These are phyloP conservation scores for Podilymbus podiceps DNA, from an alignment of 2,113 vertebrate genomes.

Conservation along the genomic window DNA sequence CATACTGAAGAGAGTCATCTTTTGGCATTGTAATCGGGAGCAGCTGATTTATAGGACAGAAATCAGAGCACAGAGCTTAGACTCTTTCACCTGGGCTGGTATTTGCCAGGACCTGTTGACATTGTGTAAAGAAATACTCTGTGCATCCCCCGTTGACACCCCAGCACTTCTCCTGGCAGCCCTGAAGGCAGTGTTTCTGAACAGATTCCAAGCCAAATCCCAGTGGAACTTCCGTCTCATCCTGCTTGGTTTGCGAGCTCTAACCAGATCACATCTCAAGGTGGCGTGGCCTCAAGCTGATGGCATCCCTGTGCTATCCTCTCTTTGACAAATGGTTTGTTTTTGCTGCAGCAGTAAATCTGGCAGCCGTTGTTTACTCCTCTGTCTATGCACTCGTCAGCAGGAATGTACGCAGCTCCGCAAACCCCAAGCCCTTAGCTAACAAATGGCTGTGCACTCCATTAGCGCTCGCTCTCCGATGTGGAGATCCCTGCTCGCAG, in stretches of 20 bases:
- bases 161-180: background rate
- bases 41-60: background rate
- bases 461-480: background rate
- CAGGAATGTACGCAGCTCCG: background rate
- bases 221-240: background rate
- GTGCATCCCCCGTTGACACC: background rate
- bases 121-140: background rate
- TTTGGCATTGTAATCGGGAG: background rate
- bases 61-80: background rate
- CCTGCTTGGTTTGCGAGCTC: background rate
- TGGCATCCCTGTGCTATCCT: constrained; percentile 5
- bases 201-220: background rate
- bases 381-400: constrained; percentile 3
- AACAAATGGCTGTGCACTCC: constrained; percentile 23
- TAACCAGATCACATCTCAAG: background rate
- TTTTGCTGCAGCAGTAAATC: constrained; percentile 62
- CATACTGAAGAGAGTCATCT: background rate
- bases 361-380: constrained; percentile 21
- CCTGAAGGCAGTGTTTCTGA: background rate
- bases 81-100: background rate
- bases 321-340: constrained; percentile 35
- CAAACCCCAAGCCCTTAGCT: background rate
- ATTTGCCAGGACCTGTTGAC: background rate
- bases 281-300: background rate
- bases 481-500: background rate